Evolutionary conservation across 2,113 vertebrate species (phyloP).

Genomic region (Nothocercus julius): DNA sequence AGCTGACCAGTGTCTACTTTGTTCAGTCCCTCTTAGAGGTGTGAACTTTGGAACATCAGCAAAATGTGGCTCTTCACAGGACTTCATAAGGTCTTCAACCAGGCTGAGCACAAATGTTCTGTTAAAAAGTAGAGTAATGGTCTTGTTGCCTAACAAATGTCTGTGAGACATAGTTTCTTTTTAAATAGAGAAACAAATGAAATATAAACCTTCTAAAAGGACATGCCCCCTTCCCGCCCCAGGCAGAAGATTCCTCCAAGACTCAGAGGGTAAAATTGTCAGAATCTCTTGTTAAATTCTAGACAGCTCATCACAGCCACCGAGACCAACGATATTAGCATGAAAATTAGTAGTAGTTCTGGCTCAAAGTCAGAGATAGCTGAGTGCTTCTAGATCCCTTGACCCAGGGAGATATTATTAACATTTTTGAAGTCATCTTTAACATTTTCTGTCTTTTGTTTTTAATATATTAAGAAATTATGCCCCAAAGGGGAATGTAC

Average conservation of each 20-base stretch:
- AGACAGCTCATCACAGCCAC: neutral
- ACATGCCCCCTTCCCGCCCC: neutral
- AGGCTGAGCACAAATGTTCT: neutral
- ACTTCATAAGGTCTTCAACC: neutral
- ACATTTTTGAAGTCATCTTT: constrained; percentile 19
- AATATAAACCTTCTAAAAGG: constrained; percentile 30
- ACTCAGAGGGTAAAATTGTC: constrained; percentile 17
- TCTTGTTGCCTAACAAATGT: constrained; percentile 37
- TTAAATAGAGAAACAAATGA: constrained; percentile 63
- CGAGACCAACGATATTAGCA: neutral
- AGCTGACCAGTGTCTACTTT: neutral
- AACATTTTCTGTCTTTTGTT: constrained; percentile 26
- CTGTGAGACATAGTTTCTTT: constrained; percentile 3
- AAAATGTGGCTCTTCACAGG: neutral
- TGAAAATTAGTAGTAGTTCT: constrained; percentile 2
- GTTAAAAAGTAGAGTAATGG: neutral
- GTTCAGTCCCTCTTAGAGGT: neutral
- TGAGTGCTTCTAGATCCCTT: neutral
- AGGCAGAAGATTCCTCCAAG: constrained; percentile 15
- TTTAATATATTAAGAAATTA: constrained; percentile 40
- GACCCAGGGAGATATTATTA: constrained; percentile 26
- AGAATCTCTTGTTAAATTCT: constrained; percentile 12
- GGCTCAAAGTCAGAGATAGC: constrained; percentile 5
- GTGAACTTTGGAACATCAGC: neutral
- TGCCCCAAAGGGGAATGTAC: neutral